Evolutionary conservation across 2,888 invertebrate genomes (phyloP), one percentile per base, ranked within the genome.

Genomic region (Dasysyrphus albostriatus): DNA sequence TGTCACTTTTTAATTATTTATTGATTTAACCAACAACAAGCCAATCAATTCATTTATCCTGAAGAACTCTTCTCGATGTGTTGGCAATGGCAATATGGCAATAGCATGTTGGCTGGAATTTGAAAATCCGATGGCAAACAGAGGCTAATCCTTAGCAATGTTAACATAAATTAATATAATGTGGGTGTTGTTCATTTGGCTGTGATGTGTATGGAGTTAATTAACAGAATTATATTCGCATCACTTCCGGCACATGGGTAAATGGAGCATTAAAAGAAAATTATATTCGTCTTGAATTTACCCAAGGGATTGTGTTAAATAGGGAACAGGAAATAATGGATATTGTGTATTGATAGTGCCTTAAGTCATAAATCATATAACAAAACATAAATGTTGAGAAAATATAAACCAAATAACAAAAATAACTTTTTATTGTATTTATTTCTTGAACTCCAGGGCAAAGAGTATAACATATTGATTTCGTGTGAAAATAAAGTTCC

Each of bases 121-220:
- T 59, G 59, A 59, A 59, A 59, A 59, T 59, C 59, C 39, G 59
- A 24, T 51, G 16, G 16, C 56, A 5, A 34, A 10, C 29, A 65
- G n/a, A n/a, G 75, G 54, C 63, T 73, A 81, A 77, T 85, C 79
- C 77, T 59, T 77, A 34, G 76, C 73, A 85, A 69, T 81, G 76
- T 85, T 69, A 80, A 77, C 84, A 85, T 81, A 49, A 85, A 80
- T 85, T 85, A 80, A 85, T 85, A 69, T 85, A 77, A 85, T 85
- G 67, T 76, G 61, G 76, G 76, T 69, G 80, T 85, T 77, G 76
- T 77, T 80, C 72, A 73, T 76, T 81, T 85, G 73, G 69, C 69
- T 80, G 47, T 67, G 69, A 61, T 80, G 47, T 67, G 76, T 80
- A 54, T 67, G 76, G 72, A 81, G 76, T 73, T 85, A 81, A 85